Evolutionary conservation across 92 coral and sea anemone genomes (phyloP).

Genomic region (Palythoa grandis): DNA sequence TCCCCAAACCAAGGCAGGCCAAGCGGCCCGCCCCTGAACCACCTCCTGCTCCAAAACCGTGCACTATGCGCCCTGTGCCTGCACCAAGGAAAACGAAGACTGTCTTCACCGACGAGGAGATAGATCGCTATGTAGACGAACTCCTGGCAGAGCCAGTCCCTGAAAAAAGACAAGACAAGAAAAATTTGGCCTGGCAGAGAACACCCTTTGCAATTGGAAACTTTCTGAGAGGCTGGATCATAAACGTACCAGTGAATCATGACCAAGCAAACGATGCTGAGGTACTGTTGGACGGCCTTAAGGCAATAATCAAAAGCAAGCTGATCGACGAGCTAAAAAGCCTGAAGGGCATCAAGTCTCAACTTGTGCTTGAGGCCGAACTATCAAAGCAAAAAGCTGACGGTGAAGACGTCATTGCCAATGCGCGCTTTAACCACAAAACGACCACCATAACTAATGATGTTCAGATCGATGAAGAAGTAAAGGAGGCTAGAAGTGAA

Average conservation of each 20-base stretch:
- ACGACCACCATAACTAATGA: not conserved
- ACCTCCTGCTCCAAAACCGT: conserved; percentile 5
- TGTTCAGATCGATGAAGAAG: not conserved
- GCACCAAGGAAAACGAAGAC: conserved; percentile 14
- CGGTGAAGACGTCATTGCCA: not conserved
- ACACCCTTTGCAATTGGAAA: conserved; percentile 7
- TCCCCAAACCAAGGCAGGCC: conserved; percentile 5
- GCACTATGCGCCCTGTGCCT: not conserved
- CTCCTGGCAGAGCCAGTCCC: not conserved
- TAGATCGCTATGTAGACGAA: conserved; percentile 10
- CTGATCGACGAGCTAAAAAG: not conserved
- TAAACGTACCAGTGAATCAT: not conserved
- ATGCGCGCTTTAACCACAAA: not conserved
- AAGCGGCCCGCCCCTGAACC: not conserved
- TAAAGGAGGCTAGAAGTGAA: not conserved
- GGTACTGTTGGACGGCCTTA: conserved; percentile 2
- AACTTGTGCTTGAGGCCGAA: not conserved
- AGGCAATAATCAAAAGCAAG: not conserved
- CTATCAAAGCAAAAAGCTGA: conserved; percentile 3
- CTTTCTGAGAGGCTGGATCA: conserved; percentile 17
- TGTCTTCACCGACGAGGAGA: conserved; percentile 11
- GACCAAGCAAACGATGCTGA: conserved; percentile 4
- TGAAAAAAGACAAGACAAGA: not conserved
- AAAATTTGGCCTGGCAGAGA: conserved; percentile 4
- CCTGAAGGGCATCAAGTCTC: not conserved